Conservation (phyloP, 2,113 vertebrate species). For the Aptenodytes forsteri region DNA sequence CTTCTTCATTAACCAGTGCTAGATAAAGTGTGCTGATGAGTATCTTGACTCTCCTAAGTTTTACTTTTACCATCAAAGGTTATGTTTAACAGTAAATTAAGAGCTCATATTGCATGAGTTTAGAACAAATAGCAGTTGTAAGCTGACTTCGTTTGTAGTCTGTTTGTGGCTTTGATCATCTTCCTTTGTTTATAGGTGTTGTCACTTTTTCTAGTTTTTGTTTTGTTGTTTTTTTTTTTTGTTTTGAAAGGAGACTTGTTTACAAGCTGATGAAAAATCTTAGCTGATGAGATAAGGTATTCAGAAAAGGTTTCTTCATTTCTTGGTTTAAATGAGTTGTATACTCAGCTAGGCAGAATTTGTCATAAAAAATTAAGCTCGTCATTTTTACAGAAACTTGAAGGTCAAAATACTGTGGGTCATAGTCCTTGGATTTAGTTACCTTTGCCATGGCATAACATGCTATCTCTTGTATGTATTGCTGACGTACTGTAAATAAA, state of each 20-base stretch:
- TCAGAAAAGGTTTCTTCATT: not conserved
- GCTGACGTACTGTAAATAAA: not conserved
- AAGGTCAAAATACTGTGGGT: not conserved
- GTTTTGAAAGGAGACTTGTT: not conserved
- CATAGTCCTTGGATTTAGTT: not conserved
- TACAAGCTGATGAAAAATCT: not conserved
- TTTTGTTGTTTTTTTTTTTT: not conserved
- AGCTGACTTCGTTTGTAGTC: not conserved
- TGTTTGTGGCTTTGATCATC: not conserved
- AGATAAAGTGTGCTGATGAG: not conserved
- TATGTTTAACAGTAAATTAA: not conserved
- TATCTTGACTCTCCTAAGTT: not conserved
- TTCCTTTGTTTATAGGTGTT: not conserved
- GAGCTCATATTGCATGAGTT: rapidly evolving
- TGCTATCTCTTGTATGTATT: not conserved
- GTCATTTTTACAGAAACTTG: not conserved
- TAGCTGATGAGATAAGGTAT: not conserved
- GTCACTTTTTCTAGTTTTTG: not conserved
- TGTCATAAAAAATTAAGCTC: not conserved
- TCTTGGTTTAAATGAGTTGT: not conserved
- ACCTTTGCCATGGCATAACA: not conserved
- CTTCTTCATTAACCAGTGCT: not conserved
- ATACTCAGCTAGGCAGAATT: not conserved
- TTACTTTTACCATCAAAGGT: not conserved
- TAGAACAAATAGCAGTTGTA: not conserved